Percentiles rank a stretch among this genome's conserved stretches.
Conservation (phyloP, 1,140 invertebrate species). For the Leucophenga varia region DNA sequence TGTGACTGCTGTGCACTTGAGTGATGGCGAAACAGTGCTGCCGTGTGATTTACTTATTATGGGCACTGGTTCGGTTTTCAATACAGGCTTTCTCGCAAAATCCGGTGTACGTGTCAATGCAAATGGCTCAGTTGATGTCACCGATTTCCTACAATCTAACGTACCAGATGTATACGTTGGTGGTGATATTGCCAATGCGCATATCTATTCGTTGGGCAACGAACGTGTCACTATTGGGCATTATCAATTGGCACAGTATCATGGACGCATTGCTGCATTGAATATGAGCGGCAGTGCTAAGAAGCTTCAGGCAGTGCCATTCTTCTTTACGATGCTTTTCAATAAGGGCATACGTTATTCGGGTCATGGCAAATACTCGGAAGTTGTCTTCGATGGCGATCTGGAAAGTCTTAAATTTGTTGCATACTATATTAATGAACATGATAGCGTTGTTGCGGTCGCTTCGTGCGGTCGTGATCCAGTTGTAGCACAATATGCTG, state of each 20-base stretch:
- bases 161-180: constrained; percentile 79
- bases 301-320: constrained; percentile 74
- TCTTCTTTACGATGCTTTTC: constrained; percentile 90
- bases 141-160: constrained; percentile 78
- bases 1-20: constrained; percentile 67
- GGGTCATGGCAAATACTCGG: constrained; percentile 74
- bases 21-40: constrained; percentile 64
- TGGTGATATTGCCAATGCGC: constrained; percentile 90
- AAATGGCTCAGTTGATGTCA: constrained; percentile 72
- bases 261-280: constrained; percentile 80
- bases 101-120: constrained; percentile 69
- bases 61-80: constrained; percentile 78
- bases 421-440: constrained; percentile 75
- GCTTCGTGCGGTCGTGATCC: constrained; percentile 82
- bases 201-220: constrained; percentile 67
- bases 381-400: constrained; percentile 75
- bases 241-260: constrained; percentile 85
- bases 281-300: constrained; percentile 71
- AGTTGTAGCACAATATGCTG: constrained; percentile 81
- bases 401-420: constrained; percentile 78
- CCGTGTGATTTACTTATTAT: constrained; percentile 79
- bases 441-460: constrained; percentile 75
- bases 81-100: constrained; percentile 77
- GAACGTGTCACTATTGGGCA: constrained; percentile 80
- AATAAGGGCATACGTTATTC: constrained; percentile 86